These are phyloP conservation scores for Araneus ventricosus DNA, from an alignment of 1,140 invertebrate species.

Conservation along the genomic window DNA sequence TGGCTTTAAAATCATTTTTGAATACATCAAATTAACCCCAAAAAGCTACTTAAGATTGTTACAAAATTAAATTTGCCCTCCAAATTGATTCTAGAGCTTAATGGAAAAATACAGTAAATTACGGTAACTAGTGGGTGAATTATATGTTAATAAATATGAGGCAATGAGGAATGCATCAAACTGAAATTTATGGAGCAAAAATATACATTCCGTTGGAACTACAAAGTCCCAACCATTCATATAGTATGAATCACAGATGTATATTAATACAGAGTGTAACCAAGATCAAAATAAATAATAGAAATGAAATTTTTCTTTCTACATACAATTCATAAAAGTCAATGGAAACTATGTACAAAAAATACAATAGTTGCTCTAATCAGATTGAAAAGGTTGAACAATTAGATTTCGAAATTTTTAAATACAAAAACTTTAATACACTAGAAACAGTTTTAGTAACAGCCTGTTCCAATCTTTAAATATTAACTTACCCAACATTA, in stretches of 20 bases:
- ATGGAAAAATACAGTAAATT: not conserved
- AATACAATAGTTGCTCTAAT: not conserved
- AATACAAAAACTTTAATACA: too few species aligned
- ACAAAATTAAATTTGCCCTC: not conserved
- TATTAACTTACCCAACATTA: too few species aligned
- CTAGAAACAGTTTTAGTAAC: too few species aligned
- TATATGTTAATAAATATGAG: conserved; percentile 39
- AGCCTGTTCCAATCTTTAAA: too few species aligned
- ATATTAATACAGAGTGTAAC: conserved; percentile 65
- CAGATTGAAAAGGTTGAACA: too few species aligned
- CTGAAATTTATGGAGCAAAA: conserved; percentile 65
- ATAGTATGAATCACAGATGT: conserved; percentile 34
- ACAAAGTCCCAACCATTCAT: conserved; percentile 10
- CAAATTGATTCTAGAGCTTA: not conserved
- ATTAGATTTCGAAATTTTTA: too few species aligned
- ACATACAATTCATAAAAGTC: too few species aligned
- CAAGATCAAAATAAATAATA: conserved; percentile 20
- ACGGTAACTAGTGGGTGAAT: conserved; percentile 23
- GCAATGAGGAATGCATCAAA: conserved; percentile 64
- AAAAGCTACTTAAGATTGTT: not conserved
- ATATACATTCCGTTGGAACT: conserved; percentile 58
- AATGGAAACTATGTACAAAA: too few species aligned
- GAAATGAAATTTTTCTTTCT: too few species aligned
- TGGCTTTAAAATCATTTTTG: too few species aligned
- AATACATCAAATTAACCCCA: too few species aligned